A percentile compares a stretch with the other conserved stretches of the same genome.
These are phyloP conservation scores for Aporrectodea caliginosa DNA, from an alignment of 1,140 invertebrate genomes.

Conservation along the genomic window DNA sequence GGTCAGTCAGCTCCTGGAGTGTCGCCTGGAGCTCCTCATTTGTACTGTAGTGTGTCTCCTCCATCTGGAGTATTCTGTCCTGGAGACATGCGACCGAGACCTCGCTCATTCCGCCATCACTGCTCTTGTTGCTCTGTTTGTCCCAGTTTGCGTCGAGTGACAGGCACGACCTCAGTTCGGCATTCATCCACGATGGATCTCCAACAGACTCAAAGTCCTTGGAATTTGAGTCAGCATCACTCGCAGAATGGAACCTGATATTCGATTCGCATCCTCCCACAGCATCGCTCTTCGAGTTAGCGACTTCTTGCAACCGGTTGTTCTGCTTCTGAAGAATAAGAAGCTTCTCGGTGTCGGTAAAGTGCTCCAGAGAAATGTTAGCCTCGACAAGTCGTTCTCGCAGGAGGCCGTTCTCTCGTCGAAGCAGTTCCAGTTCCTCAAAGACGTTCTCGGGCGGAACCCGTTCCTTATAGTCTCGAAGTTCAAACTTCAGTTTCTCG, in stretches of 20 bases:
- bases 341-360: conserved; percentile 52
- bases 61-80: conserved; percentile 85
- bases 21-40: conserved; percentile 93
- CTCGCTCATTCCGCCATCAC: conserved; percentile 64
- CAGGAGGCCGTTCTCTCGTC: conserved; percentile 48
- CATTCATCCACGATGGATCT: conserved; percentile 7
- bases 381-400: conserved; percentile 48
- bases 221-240: conserved; percentile 16
- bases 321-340: conserved; percentile 35
- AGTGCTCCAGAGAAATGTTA: conserved; percentile 48
- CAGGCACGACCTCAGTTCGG: conserved; percentile 34
- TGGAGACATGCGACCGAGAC: conserved; percentile 87
- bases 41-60: conserved; percentile 82
- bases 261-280: background rate
- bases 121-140: conserved; percentile 73
- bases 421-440: conserved; percentile 47
- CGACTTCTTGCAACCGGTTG: background rate
- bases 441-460: conserved; percentile 19
- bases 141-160: conserved; percentile 64
- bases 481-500: conserved; percentile 44
- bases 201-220: background rate
- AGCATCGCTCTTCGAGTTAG: background rate
- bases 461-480: conserved; percentile 30
- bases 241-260: background rate
- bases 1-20: conserved; percentile 82